A percentile compares a stretch with the other conserved stretches of the same genome.
Evolutionary conservation across 2,797 vertebrate genomes (phyloP).

Genomic region (Anabacerthia variegaticeps): DNA sequence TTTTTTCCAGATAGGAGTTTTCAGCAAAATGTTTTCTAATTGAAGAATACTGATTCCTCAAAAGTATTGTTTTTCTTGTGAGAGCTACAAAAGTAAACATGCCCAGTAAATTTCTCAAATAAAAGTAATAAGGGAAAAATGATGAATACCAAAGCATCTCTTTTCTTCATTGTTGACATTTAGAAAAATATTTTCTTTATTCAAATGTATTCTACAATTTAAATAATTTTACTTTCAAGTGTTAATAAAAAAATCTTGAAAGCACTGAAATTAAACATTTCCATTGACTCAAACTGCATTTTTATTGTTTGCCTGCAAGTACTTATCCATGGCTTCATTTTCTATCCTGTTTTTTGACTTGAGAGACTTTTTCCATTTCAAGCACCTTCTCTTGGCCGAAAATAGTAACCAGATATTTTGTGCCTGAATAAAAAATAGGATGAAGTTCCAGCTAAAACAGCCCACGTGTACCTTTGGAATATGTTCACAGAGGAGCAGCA

Average conservation of each 20-base stretch:
- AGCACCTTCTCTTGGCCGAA: neutral
- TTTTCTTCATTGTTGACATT: neutral
- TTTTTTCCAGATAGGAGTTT: neutral
- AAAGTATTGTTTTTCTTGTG: neutral
- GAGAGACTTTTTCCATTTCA: neutral
- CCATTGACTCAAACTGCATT: neutral
- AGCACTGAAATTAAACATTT: neutral
- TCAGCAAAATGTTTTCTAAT: constrained; percentile 6
- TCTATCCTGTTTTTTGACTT: neutral
- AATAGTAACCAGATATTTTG: neutral
- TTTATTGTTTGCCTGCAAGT: neutral
- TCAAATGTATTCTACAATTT: neutral
- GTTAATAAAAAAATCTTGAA: neutral
- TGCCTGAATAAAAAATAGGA: neutral
- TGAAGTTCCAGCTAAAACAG: neutral
- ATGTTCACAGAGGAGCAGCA: neutral
- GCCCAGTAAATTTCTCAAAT: neutral
- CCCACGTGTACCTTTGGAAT: neutral
- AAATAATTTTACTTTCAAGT: constrained; percentile 6
- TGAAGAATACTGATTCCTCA: neutral
- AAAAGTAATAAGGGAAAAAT: neutral
- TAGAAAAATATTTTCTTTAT: neutral
- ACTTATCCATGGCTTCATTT: neutral
- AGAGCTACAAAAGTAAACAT: neutral
- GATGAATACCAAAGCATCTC: neutral